Evolutionary conservation across 2,888 invertebrate genomes (phyloP).

Genomic region (Drosophila anomalata): DNA sequence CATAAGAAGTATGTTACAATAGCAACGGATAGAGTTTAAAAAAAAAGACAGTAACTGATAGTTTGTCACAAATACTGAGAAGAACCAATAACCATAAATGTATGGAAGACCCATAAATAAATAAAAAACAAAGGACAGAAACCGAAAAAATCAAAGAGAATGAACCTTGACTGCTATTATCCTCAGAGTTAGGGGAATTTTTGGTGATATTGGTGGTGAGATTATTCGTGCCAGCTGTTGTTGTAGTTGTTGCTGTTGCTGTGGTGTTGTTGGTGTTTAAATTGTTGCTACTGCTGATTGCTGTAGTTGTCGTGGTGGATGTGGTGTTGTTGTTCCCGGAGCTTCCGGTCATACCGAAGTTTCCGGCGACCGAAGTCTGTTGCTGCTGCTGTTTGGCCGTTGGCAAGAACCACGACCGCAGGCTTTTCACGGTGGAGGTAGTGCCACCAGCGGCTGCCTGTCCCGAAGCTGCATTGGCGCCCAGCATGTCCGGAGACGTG

Average conservation of each 20-base stretch:
- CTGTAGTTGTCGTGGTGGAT: constrained; percentile 34
- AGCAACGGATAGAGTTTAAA: constrained; percentile 4
- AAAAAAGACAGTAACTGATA: neutral
- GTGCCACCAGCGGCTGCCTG: constrained; percentile 38
- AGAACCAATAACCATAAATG: constrained; percentile 26
- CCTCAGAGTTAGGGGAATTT: constrained; percentile 81
- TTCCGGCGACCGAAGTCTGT: constrained; percentile 55
- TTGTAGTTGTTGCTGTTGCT: constrained; percentile 54
- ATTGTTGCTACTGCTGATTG: constrained; percentile 64
- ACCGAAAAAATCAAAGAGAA: constrained; percentile 63
- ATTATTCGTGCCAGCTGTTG: constrained; percentile 65
- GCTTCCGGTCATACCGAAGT: constrained; percentile 77
- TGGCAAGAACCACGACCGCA: constrained; percentile 67
- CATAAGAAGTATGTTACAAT: constrained; percentile 11
- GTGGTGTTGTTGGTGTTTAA: constrained; percentile 75
- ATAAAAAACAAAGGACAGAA: constrained; percentile 42
- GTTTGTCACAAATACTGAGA: constrained; percentile 5
- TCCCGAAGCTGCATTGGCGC: constrained; percentile 38
- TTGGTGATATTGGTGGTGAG: constrained; percentile 78
- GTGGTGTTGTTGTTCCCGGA: constrained; percentile 49
- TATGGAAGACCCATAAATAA: constrained; percentile 72
- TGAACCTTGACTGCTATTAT: constrained; percentile 83
- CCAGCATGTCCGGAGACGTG: constrained; percentile 74
- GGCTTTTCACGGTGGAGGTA: constrained; percentile 64
- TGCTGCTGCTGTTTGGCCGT: constrained; percentile 58